Percentiles rank a stretch among this genome's conserved stretches.
Conservation (phyloP, 2,797 vertebrate species). For the Alauda arvensis region DNA sequence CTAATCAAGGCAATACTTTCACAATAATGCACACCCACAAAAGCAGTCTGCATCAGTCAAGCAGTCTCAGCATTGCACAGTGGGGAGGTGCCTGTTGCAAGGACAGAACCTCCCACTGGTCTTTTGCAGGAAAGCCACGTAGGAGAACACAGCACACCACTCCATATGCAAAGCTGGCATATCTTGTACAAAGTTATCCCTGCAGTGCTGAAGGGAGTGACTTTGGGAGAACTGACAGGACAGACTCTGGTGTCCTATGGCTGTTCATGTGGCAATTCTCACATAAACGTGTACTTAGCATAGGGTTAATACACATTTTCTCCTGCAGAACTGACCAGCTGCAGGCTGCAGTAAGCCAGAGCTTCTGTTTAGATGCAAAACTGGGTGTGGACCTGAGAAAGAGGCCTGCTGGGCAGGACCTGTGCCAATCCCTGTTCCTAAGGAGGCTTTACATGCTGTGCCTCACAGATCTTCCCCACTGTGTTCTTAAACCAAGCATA, state of each 20-base stretch:
- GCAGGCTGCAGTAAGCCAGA: not conserved
- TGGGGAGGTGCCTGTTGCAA: not conserved
- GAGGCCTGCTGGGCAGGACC: not conserved
- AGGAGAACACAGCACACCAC: not conserved
- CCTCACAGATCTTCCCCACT: not conserved
- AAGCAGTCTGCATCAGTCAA: not conserved
- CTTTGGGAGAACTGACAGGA: not conserved
- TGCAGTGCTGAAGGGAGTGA: not conserved
- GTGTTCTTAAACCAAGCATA: not conserved
- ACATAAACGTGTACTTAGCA: not conserved
- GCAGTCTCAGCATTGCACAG: not conserved
- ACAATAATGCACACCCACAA: not conserved
- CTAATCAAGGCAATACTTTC: not conserved
- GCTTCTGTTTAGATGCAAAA: not conserved
- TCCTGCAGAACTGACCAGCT: not conserved
- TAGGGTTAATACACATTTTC: not conserved
- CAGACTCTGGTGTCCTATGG: not conserved
- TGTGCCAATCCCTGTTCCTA: not conserved
- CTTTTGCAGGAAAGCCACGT: not conserved
- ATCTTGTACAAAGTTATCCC: not conserved
- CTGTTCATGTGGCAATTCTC: accelerated
- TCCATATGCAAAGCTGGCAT: not conserved
- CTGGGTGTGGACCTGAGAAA: not conserved
- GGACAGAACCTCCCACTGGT: not conserved
- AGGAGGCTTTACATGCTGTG: not conserved